Base-by-base conservation (phyloP, 2,797 vertebrate species). In the Argyrosomus regius region DNA sequence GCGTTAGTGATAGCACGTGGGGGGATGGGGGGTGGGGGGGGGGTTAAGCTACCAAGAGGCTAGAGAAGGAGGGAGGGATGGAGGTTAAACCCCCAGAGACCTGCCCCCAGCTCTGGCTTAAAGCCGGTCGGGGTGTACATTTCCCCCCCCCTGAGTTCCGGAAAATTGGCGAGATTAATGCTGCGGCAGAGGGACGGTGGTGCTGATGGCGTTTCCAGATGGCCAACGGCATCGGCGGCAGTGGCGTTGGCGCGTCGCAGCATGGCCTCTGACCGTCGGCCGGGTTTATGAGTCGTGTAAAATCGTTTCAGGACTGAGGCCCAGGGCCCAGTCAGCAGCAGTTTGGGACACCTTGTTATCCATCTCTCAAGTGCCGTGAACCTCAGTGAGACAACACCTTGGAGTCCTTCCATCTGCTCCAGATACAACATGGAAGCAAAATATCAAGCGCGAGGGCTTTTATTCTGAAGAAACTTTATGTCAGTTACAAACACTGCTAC, bases 181-280 rank as follows among this genome's bases (percentile, higher is more conserved):
- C 87, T 80, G 90, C 58, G 80, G 94, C 93, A 92, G 93, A 93
- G 87, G 91, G 93, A 91, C 62, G 60, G 82, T 67, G 84, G 81
- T 6, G 87, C 88, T 95, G 94, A 95, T 95, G 92, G 89, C n/a
- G 82, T 93, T 94, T 94, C 94, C 95, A 95, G 93, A 95, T 95
- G 90, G 80, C 26, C 35, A 3, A 0, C 4, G 48, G 62, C 79
- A 66, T 61, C 8, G 74, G 85, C 72, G n/a, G 69, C 68, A 57
- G 72, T 75, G 89, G 88, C 82, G 70, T 65, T 90, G 88, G 87
- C 84, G 64, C 41, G 81, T 83, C 82, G 53, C 82, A 78, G 84
- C 48, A 16, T 77, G 87, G 82, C 82, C 71, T 83, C 80, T 71
- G 69, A 88, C 83, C 57, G 59, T 83, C 64, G 67, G 72, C 83